phyloP scores from a whole-genome alignment of 2,797 vertebrate genomes.

The Enteromius viviparus region DNA sequence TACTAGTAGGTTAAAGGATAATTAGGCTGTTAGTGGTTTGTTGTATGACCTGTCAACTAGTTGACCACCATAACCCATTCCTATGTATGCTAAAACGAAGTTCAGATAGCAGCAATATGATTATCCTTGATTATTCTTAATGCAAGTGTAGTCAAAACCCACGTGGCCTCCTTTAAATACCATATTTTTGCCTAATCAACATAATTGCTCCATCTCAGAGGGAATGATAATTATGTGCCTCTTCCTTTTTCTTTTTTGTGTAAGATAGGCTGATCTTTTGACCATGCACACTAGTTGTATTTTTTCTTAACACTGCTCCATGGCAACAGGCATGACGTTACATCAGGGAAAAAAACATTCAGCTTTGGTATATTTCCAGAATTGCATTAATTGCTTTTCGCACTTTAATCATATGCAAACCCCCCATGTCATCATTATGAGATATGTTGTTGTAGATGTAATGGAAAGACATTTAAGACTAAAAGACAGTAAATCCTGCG shows the following conservation, averaged over 20 bases:
- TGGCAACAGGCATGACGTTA: slow-evolving; percentile 55
- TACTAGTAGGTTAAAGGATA: slow-evolving; percentile 6
- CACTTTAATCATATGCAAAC: slow-evolving; percentile 43
- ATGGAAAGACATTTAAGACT: neutral
- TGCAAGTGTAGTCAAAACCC: slow-evolving; percentile 5
- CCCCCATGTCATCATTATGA: slow-evolving; percentile 10
- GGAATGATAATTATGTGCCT: slow-evolving; percentile 30
- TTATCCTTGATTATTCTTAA: slow-evolving; percentile 27
- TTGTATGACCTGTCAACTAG: neutral
- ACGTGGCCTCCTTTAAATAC: slow-evolving; percentile 31
- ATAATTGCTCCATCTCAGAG: slow-evolving; percentile 30
- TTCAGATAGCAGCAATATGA: slow-evolving; percentile 12
- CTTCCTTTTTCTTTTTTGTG: neutral
- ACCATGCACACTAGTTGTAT: slow-evolving; percentile 41
- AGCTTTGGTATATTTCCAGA: slow-evolving; percentile 30
- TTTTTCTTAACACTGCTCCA: slow-evolving; percentile 49
- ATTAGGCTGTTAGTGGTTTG: slow-evolving; percentile 2
- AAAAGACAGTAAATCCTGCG: slow-evolving; percentile 15
- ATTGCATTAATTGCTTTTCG: slow-evolving; percentile 25
- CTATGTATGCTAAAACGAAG: neutral
- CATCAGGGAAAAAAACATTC: slow-evolving; percentile 31
- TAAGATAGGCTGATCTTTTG: slow-evolving; percentile 39
- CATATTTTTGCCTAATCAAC: slow-evolving; percentile 43
- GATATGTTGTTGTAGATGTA: slow-evolving; percentile 11
- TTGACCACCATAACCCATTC: neutral